Base-by-base conservation (phyloP, 2,113 vertebrate species). In the Pheucticus melanocephalus region DNA sequence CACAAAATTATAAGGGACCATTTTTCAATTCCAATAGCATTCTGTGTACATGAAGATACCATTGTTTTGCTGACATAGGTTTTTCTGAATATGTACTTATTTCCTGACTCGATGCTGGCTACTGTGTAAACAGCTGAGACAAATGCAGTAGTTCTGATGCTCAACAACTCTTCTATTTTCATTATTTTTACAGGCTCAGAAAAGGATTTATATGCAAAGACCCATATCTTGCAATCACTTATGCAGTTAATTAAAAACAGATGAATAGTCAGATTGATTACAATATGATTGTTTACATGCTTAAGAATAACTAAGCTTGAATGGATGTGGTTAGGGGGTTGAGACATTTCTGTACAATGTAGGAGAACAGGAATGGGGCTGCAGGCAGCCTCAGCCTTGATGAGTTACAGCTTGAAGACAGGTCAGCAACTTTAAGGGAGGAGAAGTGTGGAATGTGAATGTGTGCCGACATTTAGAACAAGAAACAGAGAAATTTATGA, bases 201-300 rank as follows among this genome's bases (percentile, higher is more conserved):
- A 25, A 71, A 60, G 15, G 9, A 60, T 78, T 75, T 47, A 31
- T 24, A 23, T 59, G 48, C 35, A 65, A 84, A 64, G 61, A 48
- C 23, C 18, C 14, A 4, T 68, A 57, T 35, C 37, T 50, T 89
- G 45, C 50, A 90, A 73, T 86, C 78, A 77, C 65, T 94, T 88
- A 37, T 17, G 12, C 45, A 75, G 53, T 79, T 91, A 90, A 82
- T 76, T 79, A 65, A 86, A 96, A 92, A 27, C n/a, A 82, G 37
- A 39, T 24, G 48, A 89, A 57, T 82, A 87, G 92, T 93, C 64
- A 92, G 16, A 69, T 47, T 92, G 76, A 90, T 84, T 93, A 73
- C 56, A 91, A 69, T 42, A 92, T 39, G 28, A 57, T 37, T 77
- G 30, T 63, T 94, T 82, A 50, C 47, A 40, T 37, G 12, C 31